Evolutionary conservation across 2,113 vertebrate genomes (phyloP).

Genomic region (Seriola rivoliana): DNA sequence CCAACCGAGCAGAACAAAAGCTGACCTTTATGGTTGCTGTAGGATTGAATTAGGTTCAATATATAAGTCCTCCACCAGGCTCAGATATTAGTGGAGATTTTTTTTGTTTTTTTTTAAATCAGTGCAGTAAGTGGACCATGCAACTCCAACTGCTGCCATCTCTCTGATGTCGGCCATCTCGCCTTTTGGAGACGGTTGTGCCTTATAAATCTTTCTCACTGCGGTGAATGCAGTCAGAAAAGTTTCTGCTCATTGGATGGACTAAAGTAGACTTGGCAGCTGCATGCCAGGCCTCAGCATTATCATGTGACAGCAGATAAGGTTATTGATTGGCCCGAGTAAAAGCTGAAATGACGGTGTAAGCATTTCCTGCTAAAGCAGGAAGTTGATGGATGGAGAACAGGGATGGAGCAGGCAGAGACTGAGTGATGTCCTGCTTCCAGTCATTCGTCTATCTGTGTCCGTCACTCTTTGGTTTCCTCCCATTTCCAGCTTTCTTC

Average conservation of each 20-base stretch:
- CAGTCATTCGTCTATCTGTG: constrained; percentile 20
- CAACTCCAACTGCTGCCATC: neutral
- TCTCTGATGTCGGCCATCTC: constrained; percentile 10
- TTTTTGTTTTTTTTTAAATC: constrained; percentile 32
- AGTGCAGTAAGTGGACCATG: constrained; percentile 38
- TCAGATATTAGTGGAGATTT: constrained; percentile 18
- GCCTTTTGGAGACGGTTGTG: neutral
- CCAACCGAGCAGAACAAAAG: constrained; percentile 62
- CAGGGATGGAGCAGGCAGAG: constrained; percentile 28
- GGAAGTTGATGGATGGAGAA: constrained; percentile 64
- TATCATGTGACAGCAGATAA: constrained; percentile 53
- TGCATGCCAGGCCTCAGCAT: constrained; percentile 8
- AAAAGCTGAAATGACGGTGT: constrained; percentile 41
- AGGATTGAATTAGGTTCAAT: constrained; percentile 56
- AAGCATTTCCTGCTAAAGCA: constrained; percentile 60
- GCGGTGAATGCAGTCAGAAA: constrained; percentile 29
- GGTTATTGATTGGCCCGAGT: constrained; percentile 45
- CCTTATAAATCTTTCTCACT: constrained; percentile 37
- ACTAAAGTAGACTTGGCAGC: constrained; percentile 40
- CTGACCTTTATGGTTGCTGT: constrained; percentile 54
- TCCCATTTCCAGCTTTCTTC: neutral
- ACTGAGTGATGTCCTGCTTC: constrained; percentile 30
- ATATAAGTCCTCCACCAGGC: constrained; percentile 48
- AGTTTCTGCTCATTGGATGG: constrained; percentile 53
- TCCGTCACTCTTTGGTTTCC: constrained; percentile 17